Percentiles rank a stretch among this genome's conserved stretches.
phyloP scores from a whole-genome alignment of 2,797 vertebrate species.

The Tokudaia tokunoshimensis region DNA sequence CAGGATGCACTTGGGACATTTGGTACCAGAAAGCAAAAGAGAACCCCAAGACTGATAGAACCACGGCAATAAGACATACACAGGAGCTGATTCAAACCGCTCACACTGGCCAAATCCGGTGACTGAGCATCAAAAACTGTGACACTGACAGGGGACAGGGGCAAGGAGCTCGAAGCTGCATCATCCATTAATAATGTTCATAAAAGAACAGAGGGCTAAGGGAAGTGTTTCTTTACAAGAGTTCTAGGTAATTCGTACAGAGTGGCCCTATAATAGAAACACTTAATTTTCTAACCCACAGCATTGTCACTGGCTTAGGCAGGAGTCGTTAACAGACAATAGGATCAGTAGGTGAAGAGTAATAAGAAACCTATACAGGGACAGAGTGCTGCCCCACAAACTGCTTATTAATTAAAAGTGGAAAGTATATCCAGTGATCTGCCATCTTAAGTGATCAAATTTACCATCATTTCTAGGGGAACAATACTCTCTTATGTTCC shows the following conservation, averaged over 20 bases:
- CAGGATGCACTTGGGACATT: constrained; percentile 54
- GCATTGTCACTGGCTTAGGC: constrained; percentile 29
- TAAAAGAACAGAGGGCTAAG: background rate
- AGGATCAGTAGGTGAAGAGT: constrained; percentile 32
- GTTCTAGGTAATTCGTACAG: background rate
- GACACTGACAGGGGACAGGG: background rate
- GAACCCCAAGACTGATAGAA: background rate
- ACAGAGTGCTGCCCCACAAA: background rate
- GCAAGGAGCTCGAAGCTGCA: background rate
- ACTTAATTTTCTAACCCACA: background rate
- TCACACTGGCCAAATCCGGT: background rate
- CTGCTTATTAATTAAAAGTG: constrained; percentile 43
- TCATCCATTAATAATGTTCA: background rate
- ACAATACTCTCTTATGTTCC: background rate
- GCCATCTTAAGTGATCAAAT: background rate
- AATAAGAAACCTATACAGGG: constrained; percentile 3
- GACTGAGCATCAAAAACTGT: constrained; percentile 38
- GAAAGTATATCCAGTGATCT: background rate
- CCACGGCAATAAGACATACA: background rate
- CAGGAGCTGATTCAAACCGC: background rate
- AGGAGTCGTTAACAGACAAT: constrained; percentile 32
- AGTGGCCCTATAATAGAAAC: constrained; percentile 1
- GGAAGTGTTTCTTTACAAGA: constrained; percentile 47
- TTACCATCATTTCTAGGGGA: background rate
- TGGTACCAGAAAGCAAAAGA: constrained; percentile 64